phyloP scores from a whole-genome alignment of 2,113 vertebrate genomes.

The Callocephalon fimbriatum region DNA sequence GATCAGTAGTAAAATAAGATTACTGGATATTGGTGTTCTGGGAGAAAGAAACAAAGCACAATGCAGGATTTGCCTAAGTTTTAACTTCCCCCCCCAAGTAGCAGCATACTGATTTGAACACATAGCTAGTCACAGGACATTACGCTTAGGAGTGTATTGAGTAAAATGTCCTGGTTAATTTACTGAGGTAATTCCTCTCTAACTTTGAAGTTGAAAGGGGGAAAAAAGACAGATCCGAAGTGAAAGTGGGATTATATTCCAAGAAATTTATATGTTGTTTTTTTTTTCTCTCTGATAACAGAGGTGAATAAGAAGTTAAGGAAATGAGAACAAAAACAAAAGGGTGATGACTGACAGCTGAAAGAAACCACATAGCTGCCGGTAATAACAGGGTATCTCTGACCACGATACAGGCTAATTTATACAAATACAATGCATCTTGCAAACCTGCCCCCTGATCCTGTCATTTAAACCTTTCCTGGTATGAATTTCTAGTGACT shows the following conservation, averaged over 20 bases:
- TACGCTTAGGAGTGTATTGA: rapidly evolving
- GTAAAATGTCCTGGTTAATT: neutral
- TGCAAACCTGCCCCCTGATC: neutral
- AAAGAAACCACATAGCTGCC: neutral
- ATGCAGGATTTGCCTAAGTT: rapidly evolving
- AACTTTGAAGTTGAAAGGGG: no score
- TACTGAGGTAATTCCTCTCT: neutral
- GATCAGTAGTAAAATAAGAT: neutral
- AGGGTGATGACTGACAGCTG: neutral
- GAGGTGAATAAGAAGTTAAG: neutral
- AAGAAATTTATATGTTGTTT: rapidly evolving
- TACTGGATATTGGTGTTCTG: neutral
- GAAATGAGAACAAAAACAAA: rapidly evolving
- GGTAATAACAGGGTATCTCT: neutral
- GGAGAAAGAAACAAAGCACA: neutral
- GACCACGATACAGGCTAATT: rapidly evolving
- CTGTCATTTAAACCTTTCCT: neutral
- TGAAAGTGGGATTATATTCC: rapidly evolving
- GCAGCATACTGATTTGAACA: neutral
- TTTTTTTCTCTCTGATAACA: neutral
- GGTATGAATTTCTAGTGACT: neutral
- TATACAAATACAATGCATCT: rapidly evolving
- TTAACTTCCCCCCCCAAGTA: neutral
- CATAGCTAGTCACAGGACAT: rapidly evolving
- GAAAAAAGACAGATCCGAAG: neutral